Percentiles rank a stretch among this genome's conserved stretches.
phyloP scores from a whole-genome alignment of 2,888 invertebrate genomes.

The Papilio protenor region DNA sequence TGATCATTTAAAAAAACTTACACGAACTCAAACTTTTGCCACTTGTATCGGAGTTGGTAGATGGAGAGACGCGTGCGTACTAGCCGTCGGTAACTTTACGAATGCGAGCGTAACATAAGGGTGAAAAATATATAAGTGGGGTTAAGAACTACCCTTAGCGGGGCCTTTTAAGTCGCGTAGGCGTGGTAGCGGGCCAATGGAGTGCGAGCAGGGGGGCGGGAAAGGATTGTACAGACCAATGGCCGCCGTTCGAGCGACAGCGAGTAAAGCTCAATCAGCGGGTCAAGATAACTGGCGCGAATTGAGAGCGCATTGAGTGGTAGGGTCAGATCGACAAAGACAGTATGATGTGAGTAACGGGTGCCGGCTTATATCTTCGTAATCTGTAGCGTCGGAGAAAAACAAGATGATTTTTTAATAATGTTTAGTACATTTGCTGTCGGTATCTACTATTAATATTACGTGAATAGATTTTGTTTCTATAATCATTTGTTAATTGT shows the following conservation, averaged over 20 bases:
- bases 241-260: conserved; percentile 60
- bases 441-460: conserved; percentile 27
- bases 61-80: conserved; percentile 75
- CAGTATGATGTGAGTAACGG: conserved; percentile 70
- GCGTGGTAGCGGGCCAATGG: conserved; percentile 75
- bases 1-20: conserved; percentile 72
- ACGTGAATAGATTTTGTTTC: neutral
- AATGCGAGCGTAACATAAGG: conserved; percentile 80
- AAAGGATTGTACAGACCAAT: conserved; percentile 70
- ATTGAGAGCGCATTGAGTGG: conserved; percentile 83
- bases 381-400: conserved; percentile 60
- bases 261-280: conserved; percentile 82
- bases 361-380: conserved; percentile 56
- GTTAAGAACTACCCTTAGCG: conserved; percentile 78
- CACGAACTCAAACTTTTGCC: conserved; percentile 76
- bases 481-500: neutral
- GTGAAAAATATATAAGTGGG: conserved; percentile 84
- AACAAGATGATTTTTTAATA: conserved; percentile 37
- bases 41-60: conserved; percentile 73
- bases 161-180: conserved; percentile 73
- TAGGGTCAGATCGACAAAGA: conserved; percentile 80
- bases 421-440: conserved; percentile 28
- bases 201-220: conserved; percentile 70
- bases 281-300: conserved; percentile 83
- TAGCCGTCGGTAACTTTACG: conserved; percentile 70